phyloP scores from a whole-genome alignment of 2,113 vertebrate genomes.

The Passer domesticus region DNA sequence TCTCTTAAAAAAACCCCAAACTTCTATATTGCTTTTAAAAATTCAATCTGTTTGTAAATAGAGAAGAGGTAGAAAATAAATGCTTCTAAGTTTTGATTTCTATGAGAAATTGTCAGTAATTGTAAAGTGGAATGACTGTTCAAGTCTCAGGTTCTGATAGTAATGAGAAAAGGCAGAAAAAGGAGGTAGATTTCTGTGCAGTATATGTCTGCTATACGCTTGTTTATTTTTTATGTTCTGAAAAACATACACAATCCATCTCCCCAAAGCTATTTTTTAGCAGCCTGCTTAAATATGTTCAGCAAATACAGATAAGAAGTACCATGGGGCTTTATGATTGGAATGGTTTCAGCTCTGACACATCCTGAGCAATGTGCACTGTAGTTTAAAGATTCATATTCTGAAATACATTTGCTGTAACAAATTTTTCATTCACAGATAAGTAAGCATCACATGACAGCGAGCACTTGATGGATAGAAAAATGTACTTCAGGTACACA shows the following conservation, averaged over 20 bases:
- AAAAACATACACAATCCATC: not conserved
- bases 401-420: not conserved
- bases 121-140: not conserved
- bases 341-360: not conserved
- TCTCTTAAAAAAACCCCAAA: not conserved
- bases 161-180: not conserved
- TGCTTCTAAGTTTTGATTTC: not conserved
- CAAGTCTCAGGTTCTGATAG: not conserved
- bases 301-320: slow-evolving; percentile 12
- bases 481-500: not conserved
- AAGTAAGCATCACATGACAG: slow-evolving; percentile 19
- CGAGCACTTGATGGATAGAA: not conserved
- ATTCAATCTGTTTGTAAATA: not conserved
- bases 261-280: slow-evolving; percentile 7
- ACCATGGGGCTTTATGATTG: not conserved
- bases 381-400: not conserved
- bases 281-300: slow-evolving; percentile 15
- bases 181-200: not conserved
- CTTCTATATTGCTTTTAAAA: not conserved
- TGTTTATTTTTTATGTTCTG: not conserved
- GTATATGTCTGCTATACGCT: not conserved
- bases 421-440: slow-evolving; percentile 16
- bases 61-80: not conserved
- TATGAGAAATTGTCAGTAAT: slow-evolving; percentile 17
- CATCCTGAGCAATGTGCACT: not conserved